A percentile compares a stretch with the other conserved stretches of the same genome.
Evolutionary conservation across 2,888 invertebrate species (phyloP).

Genomic region (Maniola hyperantus): DNA sequence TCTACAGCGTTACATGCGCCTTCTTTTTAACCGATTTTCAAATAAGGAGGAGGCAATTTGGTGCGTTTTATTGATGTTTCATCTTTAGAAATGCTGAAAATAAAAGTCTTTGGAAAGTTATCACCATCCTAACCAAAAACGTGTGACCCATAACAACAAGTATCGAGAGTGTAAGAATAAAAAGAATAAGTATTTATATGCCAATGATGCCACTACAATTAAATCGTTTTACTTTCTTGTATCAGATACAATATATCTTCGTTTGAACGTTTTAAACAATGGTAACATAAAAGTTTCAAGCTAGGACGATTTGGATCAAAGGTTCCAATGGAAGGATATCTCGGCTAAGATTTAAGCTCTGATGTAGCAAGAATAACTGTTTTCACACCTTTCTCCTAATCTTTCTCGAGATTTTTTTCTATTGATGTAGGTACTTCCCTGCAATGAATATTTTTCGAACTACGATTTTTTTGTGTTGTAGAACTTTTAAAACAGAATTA

Average conservation of each 20-base stretch:
- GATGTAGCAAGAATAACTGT: slow-evolving; percentile 63
- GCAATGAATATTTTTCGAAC: background rate
- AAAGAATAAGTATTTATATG: background rate
- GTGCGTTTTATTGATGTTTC: too few species aligned
- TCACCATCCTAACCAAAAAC: background rate
- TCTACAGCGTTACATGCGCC: too few species aligned
- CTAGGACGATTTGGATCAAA: slow-evolving; percentile 44
- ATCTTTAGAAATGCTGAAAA: background rate
- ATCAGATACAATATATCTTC: slow-evolving; percentile 15
- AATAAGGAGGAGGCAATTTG: too few species aligned
- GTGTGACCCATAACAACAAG: slow-evolving; percentile 3
- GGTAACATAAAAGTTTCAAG: slow-evolving; percentile 25
- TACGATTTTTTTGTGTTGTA: too few species aligned
- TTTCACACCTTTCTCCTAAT: slow-evolving; percentile 38
- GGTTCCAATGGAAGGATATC: slow-evolving; percentile 64
- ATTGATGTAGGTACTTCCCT: background rate
- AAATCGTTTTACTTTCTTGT: slow-evolving; percentile 6
- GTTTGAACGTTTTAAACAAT: slow-evolving; percentile 28
- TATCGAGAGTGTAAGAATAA: slow-evolving; percentile 5
- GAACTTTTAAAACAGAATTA: too few species aligned
- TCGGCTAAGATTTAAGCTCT: slow-evolving; percentile 55
- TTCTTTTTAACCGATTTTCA: too few species aligned
- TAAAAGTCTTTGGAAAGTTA: background rate
- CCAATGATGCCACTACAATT: background rate
- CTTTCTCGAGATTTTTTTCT: background rate